phyloP scores from a whole-genome alignment of 2,888 invertebrate genomes.

The Elegia similella region DNA sequence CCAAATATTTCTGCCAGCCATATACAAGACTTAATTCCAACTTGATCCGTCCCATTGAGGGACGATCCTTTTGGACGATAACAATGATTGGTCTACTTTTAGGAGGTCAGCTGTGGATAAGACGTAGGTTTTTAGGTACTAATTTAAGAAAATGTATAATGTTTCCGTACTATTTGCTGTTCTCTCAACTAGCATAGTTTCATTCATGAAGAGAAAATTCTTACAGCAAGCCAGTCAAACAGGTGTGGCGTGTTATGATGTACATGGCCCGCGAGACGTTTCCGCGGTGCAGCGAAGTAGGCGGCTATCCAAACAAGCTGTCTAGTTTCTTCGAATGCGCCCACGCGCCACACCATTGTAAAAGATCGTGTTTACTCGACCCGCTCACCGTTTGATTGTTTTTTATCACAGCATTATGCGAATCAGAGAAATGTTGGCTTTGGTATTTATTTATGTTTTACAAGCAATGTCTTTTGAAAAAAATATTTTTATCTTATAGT shows the following conservation, averaged over 20 bases:
- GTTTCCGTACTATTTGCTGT: background rate
- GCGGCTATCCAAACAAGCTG: background rate
- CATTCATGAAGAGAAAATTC: background rate
- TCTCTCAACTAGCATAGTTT: background rate
- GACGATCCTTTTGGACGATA: too few species aligned
- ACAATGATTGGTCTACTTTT: too few species aligned
- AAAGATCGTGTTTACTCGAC: background rate
- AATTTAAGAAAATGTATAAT: background rate
- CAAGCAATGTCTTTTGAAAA: too few species aligned
- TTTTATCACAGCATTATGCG: background rate
- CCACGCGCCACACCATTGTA: conserved; percentile 6
- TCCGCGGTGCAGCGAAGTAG: background rate
- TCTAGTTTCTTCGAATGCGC: conserved; percentile 10
- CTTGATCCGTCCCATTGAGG: too few species aligned
- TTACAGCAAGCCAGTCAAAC: background rate
- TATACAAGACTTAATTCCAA: too few species aligned
- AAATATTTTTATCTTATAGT: too few species aligned
- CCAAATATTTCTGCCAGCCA: too few species aligned
- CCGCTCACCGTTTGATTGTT: background rate
- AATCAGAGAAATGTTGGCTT: background rate
- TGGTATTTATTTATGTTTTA: too few species aligned
- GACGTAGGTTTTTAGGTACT: too few species aligned
- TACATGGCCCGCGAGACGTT: background rate
- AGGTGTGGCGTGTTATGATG: background rate
- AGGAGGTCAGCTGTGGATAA: too few species aligned